A percentile compares a stretch with the other conserved stretches of the same genome.
These are phyloP conservation scores for Caenorhabditis wallacei DNA, from an alignment of 2,888 invertebrate species.

Conservation along the genomic window DNA sequence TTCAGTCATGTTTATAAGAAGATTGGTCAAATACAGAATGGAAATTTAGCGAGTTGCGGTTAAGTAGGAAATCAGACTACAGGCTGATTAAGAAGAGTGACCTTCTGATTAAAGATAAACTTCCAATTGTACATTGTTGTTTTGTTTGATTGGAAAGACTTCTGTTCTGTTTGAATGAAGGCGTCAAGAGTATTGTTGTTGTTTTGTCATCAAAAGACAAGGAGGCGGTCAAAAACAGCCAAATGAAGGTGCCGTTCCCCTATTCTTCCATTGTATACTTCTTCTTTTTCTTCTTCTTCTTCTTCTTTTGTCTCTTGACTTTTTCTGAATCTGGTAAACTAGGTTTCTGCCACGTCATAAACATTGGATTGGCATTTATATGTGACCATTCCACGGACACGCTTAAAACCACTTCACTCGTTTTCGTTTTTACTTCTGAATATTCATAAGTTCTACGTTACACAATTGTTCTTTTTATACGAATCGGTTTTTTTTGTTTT, in stretches of 20 bases:
- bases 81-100: background rate
- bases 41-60: conserved; percentile 45
- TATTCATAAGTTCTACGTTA: conserved; percentile 30
- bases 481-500: background rate
- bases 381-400: conserved; percentile 44
- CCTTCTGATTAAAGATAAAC: background rate
- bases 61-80: conserved; percentile 12
- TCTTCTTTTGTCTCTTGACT: conserved; percentile 21
- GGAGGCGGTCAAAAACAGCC: conserved; percentile 50
- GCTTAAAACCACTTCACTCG: conserved; percentile 49
- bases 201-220: conserved; percentile 27
- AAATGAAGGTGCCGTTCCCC: background rate
- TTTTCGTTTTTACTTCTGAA: conserved; percentile 43
- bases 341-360: conserved; percentile 52
- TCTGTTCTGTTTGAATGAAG: conserved; percentile 27
- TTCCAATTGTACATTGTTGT: background rate
- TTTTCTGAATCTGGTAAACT: conserved; percentile 31
- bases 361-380: conserved; percentile 26
- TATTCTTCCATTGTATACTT: conserved; percentile 29
- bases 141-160: conserved; percentile 5
- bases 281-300: background rate
- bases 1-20: conserved; percentile 22
- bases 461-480: background rate
- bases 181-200: conserved; percentile 42
- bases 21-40: conserved; percentile 8